Evolutionary conservation across 2,888 invertebrate species (phyloP).

Genomic region (Andrena minutula): DNA sequence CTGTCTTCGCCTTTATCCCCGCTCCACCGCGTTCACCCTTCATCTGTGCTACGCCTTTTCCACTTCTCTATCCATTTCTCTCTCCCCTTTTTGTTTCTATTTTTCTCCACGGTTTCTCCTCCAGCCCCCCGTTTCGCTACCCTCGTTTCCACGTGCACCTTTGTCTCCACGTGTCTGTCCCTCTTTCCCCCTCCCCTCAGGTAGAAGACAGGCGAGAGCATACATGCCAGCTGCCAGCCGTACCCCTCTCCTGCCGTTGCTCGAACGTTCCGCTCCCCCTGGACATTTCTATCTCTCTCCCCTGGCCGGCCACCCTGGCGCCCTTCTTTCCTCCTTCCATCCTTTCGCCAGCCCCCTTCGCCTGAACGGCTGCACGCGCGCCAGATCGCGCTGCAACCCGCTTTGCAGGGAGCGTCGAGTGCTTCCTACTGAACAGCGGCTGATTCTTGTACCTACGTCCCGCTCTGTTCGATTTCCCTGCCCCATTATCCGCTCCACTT

Average conservation of each 20-base stretch:
- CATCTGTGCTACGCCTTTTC: conserved; percentile 2
- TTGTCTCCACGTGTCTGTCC: not conserved
- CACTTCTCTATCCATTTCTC: conserved; percentile 14
- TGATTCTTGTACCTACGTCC: conserved; percentile 52
- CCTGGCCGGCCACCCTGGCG: conserved; percentile 10
- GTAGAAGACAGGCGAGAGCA: conserved; percentile 43
- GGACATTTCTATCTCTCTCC: conserved; percentile 31
- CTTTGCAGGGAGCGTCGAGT: conserved; percentile 59
- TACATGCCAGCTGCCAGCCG: conserved; percentile 65
- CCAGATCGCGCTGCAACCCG: conserved; percentile 62
- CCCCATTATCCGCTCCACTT: not conserved
- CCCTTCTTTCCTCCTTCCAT: conserved; percentile 20
- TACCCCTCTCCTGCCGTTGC: conserved; percentile 44
- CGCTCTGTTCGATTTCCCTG: conserved; percentile 9
- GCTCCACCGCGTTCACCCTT: not conserved
- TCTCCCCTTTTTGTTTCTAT: conserved; percentile 7
- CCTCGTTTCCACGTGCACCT: conserved; percentile 37
- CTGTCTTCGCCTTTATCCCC: conserved; percentile 40
- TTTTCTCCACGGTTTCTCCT: conserved; percentile 9
- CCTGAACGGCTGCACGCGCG: conserved; percentile 63
- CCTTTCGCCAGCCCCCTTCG: conserved; percentile 41
- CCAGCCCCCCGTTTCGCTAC: conserved; percentile 2
- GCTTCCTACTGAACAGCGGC: conserved; percentile 51
- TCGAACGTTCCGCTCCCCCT: conserved; percentile 23
- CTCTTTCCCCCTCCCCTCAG: conserved; percentile 13